These are phyloP conservation scores for Mionectes olivaceus DNA, from an alignment of 2,797 vertebrate species.

Conservation along the genomic window DNA sequence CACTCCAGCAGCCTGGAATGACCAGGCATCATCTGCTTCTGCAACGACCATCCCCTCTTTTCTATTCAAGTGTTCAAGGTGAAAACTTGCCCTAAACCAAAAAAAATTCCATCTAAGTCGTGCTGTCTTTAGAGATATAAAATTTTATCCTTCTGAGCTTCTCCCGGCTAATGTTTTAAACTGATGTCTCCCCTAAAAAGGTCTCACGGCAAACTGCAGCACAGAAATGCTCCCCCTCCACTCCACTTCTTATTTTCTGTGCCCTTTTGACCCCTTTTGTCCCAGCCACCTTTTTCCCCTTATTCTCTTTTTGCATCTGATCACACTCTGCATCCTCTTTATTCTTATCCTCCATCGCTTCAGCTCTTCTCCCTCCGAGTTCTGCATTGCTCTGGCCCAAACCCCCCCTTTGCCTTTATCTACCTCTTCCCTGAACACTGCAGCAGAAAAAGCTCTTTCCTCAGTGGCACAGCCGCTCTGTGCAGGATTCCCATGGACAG, in stretches of 20 bases:
- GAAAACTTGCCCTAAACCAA: not conserved
- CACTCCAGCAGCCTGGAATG: accelerated
- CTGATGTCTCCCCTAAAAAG: not conserved
- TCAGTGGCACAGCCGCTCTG: not conserved
- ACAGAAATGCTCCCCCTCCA: not conserved
- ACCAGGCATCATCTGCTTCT: accelerated
- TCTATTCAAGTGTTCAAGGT: not conserved
- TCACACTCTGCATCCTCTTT: slow-evolving; percentile 37
- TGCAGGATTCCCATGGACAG: not conserved
- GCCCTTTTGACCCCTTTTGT: slow-evolving; percentile 31
- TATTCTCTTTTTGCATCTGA: slow-evolving; percentile 32
- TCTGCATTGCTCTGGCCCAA: not conserved
- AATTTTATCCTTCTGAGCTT: not conserved
- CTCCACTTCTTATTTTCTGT: slow-evolving; percentile 34
- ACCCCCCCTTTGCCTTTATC: not conserved
- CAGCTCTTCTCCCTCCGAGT: slow-evolving; percentile 10
- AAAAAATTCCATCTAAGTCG: accelerated
- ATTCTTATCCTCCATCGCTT: not conserved
- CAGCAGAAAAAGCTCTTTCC: not conserved
- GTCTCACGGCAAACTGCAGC: not conserved
- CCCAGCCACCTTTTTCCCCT: not conserved
- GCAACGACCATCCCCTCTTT: accelerated
- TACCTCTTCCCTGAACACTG: not conserved
- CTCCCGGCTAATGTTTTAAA: not conserved
- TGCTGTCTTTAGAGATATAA: not conserved